These are phyloP conservation scores for Pammene aurita DNA, from an alignment of 2,888 invertebrate genomes.

Conservation along the genomic window DNA sequence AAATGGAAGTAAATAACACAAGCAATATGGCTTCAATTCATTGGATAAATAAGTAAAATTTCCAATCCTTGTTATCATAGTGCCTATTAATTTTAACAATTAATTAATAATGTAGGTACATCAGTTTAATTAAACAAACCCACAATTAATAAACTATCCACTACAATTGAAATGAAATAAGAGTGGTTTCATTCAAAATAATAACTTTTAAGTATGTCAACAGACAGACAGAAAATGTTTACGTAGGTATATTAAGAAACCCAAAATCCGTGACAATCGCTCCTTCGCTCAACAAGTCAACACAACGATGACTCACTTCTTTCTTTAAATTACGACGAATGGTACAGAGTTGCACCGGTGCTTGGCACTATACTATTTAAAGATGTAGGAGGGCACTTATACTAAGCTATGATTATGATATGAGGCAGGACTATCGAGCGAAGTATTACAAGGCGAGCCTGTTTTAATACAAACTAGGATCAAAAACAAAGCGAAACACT, in stretches of 20 bases:
- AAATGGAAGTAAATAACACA: too few relatives aligned
- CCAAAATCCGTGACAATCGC: constrained; percentile 35
- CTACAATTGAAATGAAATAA: neutral
- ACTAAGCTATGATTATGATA: constrained; percentile 44
- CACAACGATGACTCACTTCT: constrained; percentile 48
- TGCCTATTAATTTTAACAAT: neutral
- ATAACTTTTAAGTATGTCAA: neutral
- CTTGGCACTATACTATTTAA: constrained; percentile 27
- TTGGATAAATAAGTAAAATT: neutral
- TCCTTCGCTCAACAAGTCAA: constrained; percentile 12
- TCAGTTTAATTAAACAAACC: constrained; percentile 16
- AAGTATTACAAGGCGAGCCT: constrained; percentile 59
- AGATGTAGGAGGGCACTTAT: constrained; percentile 41
- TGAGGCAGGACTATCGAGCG: constrained; percentile 58
- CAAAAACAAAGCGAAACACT: constrained; percentile 24
- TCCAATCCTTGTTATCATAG: neutral
- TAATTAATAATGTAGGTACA: constrained; percentile 4
- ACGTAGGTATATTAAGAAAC: constrained; percentile 15
- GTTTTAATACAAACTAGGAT: constrained; percentile 43
- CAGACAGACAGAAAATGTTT: constrained; percentile 2
- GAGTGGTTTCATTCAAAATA: neutral
- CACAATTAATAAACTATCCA: neutral
- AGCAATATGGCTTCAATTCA: too few relatives aligned
- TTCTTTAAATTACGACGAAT: constrained; percentile 43
- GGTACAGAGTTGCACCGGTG: constrained; percentile 44